Conservation (phyloP, 2,797 vertebrate species). For the Vipera latastei region DNA sequence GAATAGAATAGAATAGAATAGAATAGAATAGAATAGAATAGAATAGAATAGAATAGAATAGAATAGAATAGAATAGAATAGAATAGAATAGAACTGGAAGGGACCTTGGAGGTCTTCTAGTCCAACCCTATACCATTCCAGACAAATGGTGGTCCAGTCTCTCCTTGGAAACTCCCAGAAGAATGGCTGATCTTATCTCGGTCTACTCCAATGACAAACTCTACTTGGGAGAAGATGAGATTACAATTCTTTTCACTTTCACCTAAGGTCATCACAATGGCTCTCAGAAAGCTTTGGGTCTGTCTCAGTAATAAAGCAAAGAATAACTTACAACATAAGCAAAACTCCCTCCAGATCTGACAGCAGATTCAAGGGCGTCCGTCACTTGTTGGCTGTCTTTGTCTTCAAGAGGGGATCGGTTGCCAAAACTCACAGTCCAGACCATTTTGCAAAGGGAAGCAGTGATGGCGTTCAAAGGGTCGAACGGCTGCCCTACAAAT, state of each 20-base stretch:
- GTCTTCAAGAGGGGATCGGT: neutral
- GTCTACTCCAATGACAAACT: neutral
- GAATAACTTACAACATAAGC: neutral
- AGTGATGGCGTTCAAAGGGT: neutral
- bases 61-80: no score
- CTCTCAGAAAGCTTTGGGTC: neutral
- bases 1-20: no score
- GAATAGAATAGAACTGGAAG: no score
- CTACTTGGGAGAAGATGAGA: neutral
- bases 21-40: no score
- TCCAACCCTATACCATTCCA: no score
- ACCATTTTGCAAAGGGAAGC: slow-evolving; percentile 38
- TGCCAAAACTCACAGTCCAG: slow-evolving; percentile 15
- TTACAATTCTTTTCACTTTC: neutral
- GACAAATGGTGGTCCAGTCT: no score
- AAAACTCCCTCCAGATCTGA: neutral
- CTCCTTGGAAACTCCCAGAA: no score
- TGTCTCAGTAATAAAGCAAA: neutral
- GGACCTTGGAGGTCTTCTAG: no score
- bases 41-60: no score
- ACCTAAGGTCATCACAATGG: neutral
- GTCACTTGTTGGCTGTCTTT: slow-evolving; percentile 8
- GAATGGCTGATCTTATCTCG: neutral
- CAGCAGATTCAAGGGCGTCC: neutral
- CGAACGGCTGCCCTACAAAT: neutral